phyloP scores from a whole-genome alignment of 1,140 invertebrate species.

The Drosophila athabasca region DNA sequence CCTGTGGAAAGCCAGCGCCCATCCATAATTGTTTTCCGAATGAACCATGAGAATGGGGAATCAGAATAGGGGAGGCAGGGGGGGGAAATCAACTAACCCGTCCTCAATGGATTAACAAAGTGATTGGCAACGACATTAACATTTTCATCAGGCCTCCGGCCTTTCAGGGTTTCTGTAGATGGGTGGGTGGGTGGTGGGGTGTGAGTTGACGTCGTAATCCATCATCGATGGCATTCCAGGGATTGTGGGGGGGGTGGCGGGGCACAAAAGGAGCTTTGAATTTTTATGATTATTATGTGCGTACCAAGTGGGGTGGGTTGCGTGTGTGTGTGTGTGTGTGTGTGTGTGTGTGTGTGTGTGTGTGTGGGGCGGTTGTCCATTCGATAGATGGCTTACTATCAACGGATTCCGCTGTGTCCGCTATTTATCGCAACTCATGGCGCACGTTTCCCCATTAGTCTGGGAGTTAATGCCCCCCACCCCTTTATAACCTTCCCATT shows the following conservation, averaged over 20 bases:
- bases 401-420: constrained; percentile 59
- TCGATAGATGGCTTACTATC: constrained; percentile 30
- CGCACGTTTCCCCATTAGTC: constrained; percentile 78
- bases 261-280: constrained; percentile 57
- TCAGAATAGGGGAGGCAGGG: no score
- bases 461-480: neutral
- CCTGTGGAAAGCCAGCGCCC: constrained; percentile 40
- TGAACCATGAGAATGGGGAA: constrained; percentile 28
- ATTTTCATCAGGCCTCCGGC: constrained; percentile 74
- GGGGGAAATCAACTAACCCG: constrained; percentile 63
- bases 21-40: constrained; percentile 76
- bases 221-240: constrained; percentile 63
- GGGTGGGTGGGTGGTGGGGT: neutral
- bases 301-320: constrained; percentile 1
- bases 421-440: constrained; percentile 75
- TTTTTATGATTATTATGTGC: constrained; percentile 79
- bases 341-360: neutral
- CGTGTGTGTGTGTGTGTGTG: neutral
- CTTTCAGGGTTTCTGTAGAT: constrained; percentile 27
- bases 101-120: constrained; percentile 69
- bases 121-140: constrained; percentile 81
- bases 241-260: no score
- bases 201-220: constrained; percentile 68
- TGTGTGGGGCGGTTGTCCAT: neutral
- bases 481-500: neutral